These are phyloP conservation scores for Trachymyrmex cornetzi DNA, from an alignment of 1,140 invertebrate genomes.

Conservation along the genomic window DNA sequence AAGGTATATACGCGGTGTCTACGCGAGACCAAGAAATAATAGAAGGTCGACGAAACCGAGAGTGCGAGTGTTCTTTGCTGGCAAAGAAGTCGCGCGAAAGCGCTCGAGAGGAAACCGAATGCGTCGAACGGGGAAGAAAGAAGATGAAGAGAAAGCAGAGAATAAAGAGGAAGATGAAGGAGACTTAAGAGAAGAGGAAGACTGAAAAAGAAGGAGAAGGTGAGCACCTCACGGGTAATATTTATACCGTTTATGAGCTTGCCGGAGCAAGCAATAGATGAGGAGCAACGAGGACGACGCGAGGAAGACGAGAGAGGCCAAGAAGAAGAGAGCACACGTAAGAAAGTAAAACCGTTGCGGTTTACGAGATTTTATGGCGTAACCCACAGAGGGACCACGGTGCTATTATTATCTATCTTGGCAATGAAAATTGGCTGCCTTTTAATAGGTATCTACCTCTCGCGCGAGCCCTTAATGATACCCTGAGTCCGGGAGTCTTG, in stretches of 20 bases:
- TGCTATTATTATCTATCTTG: constrained; percentile 77
- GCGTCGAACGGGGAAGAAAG: constrained; percentile 12
- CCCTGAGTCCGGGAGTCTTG: background rate
- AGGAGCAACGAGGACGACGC: background rate
- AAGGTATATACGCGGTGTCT: constrained; percentile 1
- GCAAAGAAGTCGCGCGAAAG: constrained; percentile 44
- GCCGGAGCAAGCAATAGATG: constrained; percentile 53
- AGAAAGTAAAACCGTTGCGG: constrained; percentile 77
- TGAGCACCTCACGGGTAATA: constrained; percentile 61
- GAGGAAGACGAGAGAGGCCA: background rate
- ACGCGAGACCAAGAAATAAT: constrained; percentile 61
- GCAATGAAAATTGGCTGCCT: constrained; percentile 66
- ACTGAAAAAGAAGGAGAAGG: constrained; percentile 53
- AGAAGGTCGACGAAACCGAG: constrained; percentile 61
- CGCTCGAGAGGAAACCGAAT: background rate
- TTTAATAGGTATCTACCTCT: constrained; percentile 66
- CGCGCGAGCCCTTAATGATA: constrained; percentile 59
- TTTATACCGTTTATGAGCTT: constrained; percentile 71
- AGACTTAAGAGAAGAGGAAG: background rate
- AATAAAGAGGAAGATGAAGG: background rate
- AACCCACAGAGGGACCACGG: constrained; percentile 59
- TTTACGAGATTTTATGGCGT: constrained; percentile 76
- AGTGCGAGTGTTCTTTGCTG: constrained; percentile 28
- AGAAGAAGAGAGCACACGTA: constrained; percentile 26
- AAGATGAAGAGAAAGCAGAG: background rate